Percentiles rank a stretch among this genome's conserved stretches.
Conservation (phyloP, 2,797 vertebrate species). For the Falco biarmicus region DNA sequence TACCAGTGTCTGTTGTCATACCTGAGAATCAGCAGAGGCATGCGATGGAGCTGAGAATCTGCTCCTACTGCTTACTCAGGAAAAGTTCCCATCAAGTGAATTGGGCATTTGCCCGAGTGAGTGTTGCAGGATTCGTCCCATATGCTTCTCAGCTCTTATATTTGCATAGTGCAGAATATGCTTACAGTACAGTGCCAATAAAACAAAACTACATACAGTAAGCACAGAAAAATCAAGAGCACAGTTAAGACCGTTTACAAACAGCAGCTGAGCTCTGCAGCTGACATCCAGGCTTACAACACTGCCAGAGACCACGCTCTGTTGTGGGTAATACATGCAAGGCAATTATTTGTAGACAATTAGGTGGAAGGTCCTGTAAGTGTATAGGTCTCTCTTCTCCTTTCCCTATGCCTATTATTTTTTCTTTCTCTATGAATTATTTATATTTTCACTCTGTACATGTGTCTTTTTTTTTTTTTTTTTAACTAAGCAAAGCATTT, state of each 20-base stretch:
- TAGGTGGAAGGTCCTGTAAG: conserved; percentile 51
- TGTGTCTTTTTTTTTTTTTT: background rate
- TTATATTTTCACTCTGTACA: conserved; percentile 62
- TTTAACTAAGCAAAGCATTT: background rate
- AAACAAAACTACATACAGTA: conserved; percentile 65
- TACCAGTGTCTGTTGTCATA: background rate
- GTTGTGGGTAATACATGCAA: conserved; percentile 11
- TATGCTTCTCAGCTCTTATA: conserved; percentile 55
- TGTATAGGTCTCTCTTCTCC: conserved; percentile 20
- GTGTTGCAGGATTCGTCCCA: conserved; percentile 52
- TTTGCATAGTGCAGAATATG: conserved; percentile 60
- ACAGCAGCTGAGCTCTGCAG: conserved; percentile 64
- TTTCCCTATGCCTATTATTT: conserved; percentile 9
- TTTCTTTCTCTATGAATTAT: background rate
- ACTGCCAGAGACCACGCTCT: conserved; percentile 20
- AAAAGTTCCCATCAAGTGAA: conserved; percentile 39
- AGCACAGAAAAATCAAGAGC: conserved; percentile 70
- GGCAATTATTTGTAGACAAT: conserved; percentile 52
- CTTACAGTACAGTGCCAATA: conserved; percentile 60
- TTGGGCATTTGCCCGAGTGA: conserved; percentile 52
- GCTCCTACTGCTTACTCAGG: conserved; percentile 36
- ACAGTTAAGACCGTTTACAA: conserved; percentile 70
- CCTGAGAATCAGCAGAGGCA: background rate
- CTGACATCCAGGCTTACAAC: conserved; percentile 56
- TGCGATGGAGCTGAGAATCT: background rate